Base-by-base conservation (phyloP, 1,140 invertebrate species). In the Trachelipus rathkii region DNA sequence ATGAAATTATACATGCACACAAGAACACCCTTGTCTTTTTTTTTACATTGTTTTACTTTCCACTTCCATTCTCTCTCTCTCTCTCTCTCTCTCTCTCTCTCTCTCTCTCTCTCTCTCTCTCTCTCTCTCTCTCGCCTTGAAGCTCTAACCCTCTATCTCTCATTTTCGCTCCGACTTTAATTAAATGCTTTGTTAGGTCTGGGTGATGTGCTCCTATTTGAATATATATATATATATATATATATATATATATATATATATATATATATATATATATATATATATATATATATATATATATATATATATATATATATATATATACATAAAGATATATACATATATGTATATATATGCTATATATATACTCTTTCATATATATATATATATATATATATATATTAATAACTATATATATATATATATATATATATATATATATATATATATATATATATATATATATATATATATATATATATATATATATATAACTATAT, bases 301-400 rank as follows among this genome's bases (percentile, higher is more conserved):
- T 33, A 33, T 33, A 33, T 33, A 33, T 33, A 33, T 33, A 33
- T 33, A 33, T 60, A 60, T 60, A 15, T 60, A 60, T 60, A 15
- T 60, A 60, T 60, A 60, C 8, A 60, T 60, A 19, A 2, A 60
- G 1, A 60, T 60, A 60, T 19, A 60, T 60, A 60, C 8, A 19
- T 60, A 60, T 60, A 60, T 60, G 8, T 60, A 60, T 60, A 60
- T 60, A 60, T 60, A 60, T 60, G n/a, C n/a, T n/a, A n/a, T n/a
- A n/a, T n/a, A n/a, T n/a, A n/a, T n/a, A n/a, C n/a, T n/a, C n/a
- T n/a, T n/a, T n/a, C n/a, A 60, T 60, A 60, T 60, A 60, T 60
- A 60, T 60, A 3, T 2, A 4, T 15, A 15, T 15, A 1, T 4
- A 15, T 3, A 33, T 33, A 33, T n/a, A 33, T 33, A 33, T 33